Base-by-base conservation (phyloP, 1,140 invertebrate genomes). In the Hylaeus anthracinus region DNA sequence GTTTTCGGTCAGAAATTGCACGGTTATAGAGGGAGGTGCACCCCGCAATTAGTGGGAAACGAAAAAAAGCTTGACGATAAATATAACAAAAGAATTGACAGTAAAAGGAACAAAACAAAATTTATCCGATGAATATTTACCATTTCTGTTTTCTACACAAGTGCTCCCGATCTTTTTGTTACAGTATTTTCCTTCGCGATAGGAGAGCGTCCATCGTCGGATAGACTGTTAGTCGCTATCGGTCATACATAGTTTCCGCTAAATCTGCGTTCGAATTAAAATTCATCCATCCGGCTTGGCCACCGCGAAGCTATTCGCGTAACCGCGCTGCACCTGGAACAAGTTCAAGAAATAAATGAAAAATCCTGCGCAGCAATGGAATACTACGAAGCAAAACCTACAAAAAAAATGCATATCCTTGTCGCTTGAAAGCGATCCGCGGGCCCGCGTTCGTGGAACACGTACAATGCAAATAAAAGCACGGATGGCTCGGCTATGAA, bases 261-360 rank as follows among this genome's bases (percentile, higher is more conserved):
- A 26, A 26, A 58, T 12, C 2, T 5, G 37, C 41, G 10, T 41
- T 37, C 37, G 58, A 43, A 26, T 55, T 64, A 66, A 79, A 73
- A 79, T 72, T 37, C 39, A 3, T 6, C 15, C 48, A 51, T 66
- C 39, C 58, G 10, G 41, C 6, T 77, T 69, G 65, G 43, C 64
- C 48, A 69, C n/a, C 55, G 74, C 39, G 53, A 15, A 61, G 45
- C 60, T 6, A n/a, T 9, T 39, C 70, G 77, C 65, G 61, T 64
- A 73, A 73, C 69, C 60, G 15, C 3, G 53, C 26, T 51, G n/a
- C 51, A 66, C 26, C 63, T 79, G 71, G 71, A 79, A 58, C 5
- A 26, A 26, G 48, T 79, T 79, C 77, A 51, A 73, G 65, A 48
- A 14, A 65, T 65, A 79, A 66, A 79, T 79, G 77, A 65, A 66